Evolutionary conservation across 2,113 vertebrate genomes (phyloP).

Genomic region (Cepphus grylle): DNA sequence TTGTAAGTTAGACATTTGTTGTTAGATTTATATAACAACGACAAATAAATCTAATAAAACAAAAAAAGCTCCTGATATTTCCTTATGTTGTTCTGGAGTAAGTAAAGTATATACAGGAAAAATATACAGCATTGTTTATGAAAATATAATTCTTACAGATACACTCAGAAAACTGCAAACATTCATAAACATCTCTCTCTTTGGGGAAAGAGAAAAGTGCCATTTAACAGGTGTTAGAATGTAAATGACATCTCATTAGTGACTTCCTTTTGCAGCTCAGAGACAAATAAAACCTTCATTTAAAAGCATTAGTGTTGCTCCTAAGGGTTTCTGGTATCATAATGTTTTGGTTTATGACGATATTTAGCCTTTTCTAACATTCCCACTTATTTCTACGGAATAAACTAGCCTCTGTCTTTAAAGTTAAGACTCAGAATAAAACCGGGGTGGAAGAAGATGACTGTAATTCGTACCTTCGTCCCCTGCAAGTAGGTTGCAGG

Average conservation of each 20-base stretch:
- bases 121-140: slow-evolving; percentile 70
- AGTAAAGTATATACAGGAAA: slow-evolving; percentile 49
- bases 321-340: slow-evolving; percentile 76
- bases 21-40: slow-evolving; percentile 35
- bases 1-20: slow-evolving; percentile 51
- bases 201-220: slow-evolving; percentile 80
- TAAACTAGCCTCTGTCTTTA: slow-evolving; percentile 63
- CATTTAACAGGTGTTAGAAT: slow-evolving; percentile 86
- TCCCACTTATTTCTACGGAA: slow-evolving; percentile 72
- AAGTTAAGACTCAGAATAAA: slow-evolving; percentile 53
- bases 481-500: neutral
- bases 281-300: slow-evolving; percentile 82
- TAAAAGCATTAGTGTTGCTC: slow-evolving; percentile 79
- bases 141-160: slow-evolving; percentile 77
- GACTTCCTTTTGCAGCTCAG: slow-evolving; percentile 75
- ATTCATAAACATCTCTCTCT: slow-evolving; percentile 81
- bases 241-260: slow-evolving; percentile 84
- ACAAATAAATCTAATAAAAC: slow-evolving; percentile 56
- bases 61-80: slow-evolving; percentile 46
- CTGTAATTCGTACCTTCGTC: neutral
- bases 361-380: slow-evolving; percentile 72
- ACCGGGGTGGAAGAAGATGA: slow-evolving; percentile 1
- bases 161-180: slow-evolving; percentile 76
- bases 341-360: slow-evolving; percentile 79
- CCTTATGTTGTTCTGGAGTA: neutral